Percentiles rank a stretch among this genome's conserved stretches.
Evolutionary conservation across 64 coral and sea anemone genomes (phyloP).

Genomic region (Porites australiensis): DNA sequence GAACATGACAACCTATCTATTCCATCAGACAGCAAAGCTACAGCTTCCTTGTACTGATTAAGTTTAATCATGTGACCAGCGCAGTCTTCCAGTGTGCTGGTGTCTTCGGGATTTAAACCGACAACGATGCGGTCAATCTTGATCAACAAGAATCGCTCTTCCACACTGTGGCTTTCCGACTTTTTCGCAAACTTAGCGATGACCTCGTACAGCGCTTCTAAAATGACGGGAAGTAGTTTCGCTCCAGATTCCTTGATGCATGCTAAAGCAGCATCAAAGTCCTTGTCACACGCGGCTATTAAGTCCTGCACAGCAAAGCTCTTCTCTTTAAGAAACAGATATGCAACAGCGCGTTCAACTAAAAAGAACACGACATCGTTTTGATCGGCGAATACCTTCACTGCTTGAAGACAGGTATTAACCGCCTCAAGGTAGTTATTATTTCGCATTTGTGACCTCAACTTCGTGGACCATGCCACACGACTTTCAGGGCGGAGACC

Average conservation of each 20-base stretch:
- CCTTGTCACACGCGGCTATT: constrained; percentile 58
- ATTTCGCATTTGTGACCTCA: constrained; percentile 57
- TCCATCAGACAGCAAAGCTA: constrained; percentile 69
- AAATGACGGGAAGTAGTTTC: constrained; percentile 47
- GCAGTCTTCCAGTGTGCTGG: constrained; percentile 39
- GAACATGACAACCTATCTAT: constrained; percentile 7
- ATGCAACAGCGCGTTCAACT: constrained; percentile 61
- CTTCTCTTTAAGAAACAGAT: constrained; percentile 27
- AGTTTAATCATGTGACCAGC: constrained; percentile 58
- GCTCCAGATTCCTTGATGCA: constrained; percentile 64
- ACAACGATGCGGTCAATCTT: constrained; percentile 81
- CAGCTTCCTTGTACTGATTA: constrained; percentile 72
- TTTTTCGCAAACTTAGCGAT: constrained; percentile 58
- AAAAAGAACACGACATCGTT: constrained; percentile 52
- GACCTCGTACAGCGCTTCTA: constrained; percentile 75
- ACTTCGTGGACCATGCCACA: constrained; percentile 83
- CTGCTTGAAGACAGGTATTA: constrained; percentile 55
- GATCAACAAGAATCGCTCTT: constrained; percentile 49
- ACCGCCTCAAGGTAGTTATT: constrained; percentile 54
- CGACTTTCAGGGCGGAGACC: constrained; percentile 60
- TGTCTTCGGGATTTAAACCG: constrained; percentile 55
- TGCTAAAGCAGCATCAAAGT: constrained; percentile 28
- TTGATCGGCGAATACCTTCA: constrained; percentile 44
- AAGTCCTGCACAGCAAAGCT: constrained; percentile 68
- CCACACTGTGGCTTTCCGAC: constrained; percentile 3